Evolutionary conservation across 2,113 vertebrate species (phyloP).

Genomic region (Macquaria australasica): DNA sequence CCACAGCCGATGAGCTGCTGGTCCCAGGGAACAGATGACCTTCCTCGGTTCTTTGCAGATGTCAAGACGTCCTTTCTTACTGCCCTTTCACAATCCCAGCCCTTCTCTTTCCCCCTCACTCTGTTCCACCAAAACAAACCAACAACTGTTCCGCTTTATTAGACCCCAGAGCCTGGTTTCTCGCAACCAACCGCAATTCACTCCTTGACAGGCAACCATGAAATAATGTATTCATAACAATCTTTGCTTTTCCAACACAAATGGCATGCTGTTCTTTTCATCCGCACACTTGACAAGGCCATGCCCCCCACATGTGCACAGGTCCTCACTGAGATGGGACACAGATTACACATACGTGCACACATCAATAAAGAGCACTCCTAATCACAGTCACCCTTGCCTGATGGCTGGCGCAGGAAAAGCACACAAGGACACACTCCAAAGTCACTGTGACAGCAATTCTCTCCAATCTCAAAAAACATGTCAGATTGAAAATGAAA

Average conservation of each 20-base stretch:
- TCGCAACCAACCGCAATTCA: slow-evolving; percentile 37
- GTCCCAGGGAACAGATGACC: slow-evolving; percentile 49
- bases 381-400: slow-evolving; percentile 41
- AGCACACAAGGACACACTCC: slow-evolving; percentile 52
- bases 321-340: slow-evolving; percentile 39
- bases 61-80: slow-evolving; percentile 47
- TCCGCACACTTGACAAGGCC: slow-evolving; percentile 67
- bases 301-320: slow-evolving; percentile 12
- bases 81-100: slow-evolving; percentile 19
- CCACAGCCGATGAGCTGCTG: slow-evolving; percentile 17
- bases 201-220: slow-evolving; percentile 58
- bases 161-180: slow-evolving; percentile 63
- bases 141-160: slow-evolving; percentile 64
- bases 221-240: slow-evolving; percentile 75
- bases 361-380: slow-evolving; percentile 36
- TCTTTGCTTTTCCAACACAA: slow-evolving; percentile 65
- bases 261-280: slow-evolving; percentile 74
- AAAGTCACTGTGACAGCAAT: slow-evolving; percentile 61
- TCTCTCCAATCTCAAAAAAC: slow-evolving; percentile 32
- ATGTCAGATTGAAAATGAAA: slow-evolving; percentile 64
- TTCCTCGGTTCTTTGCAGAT: slow-evolving; percentile 37
- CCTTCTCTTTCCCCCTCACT: neutral
- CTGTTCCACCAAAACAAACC: slow-evolving; percentile 62
- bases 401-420: slow-evolving; percentile 29
- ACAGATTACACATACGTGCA: slow-evolving; percentile 18